Base-by-base conservation (phyloP, 2,797 vertebrate genomes). In the Rhyacichthys aspro region DNA sequence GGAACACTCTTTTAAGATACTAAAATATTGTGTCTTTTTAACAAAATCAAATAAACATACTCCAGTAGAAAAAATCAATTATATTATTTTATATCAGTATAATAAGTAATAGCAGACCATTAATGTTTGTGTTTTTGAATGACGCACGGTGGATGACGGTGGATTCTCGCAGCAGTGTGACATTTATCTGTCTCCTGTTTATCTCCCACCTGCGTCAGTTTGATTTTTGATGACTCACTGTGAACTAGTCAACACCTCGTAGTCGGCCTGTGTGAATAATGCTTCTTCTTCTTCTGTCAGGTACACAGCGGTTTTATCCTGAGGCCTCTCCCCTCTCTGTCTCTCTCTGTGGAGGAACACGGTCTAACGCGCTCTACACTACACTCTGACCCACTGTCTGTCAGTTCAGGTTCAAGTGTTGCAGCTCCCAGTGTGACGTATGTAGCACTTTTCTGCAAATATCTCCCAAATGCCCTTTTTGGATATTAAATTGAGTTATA, bases 201-300 rank as follows among this genome's bases (percentile, higher is more conserved):
- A 36, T 60, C 46, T 63, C 3, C 43, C 1, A 17, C 32, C 41
- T 66, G 43, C 55, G 11, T 67, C 41, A 48, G 16, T 73, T 63
- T 56, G 63, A 58, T 69, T 55, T 78, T 50, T 1, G 46, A 50
- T 82, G 82, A 82, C 28, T 82, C 79, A 78, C 11, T 23, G 60
- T 17, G n/a, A n/a, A n/a, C n/a, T n/a, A n/a, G n/a, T n/a, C n/a
- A n/a, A n/a, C n/a, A n/a, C n/a, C n/a, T n/a, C n/a, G n/a, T n/a
- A n/a, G n/a, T n/a, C n/a, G 17, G 42, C 28, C 54, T 15, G 11
- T 38, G 56, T 56, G 56, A 74, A 72, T 53, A 74, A 53, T n/a
- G 49, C 18, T 42, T 1, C 42, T 55, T 58, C 12, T 52, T 49
- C 15, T 38, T 28, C 4, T 28, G 23, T 62, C 37, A n/a, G 46